These are phyloP conservation scores for Dasypus novemcinctus DNA, from an alignment of 2,113 vertebrate genomes.

Conservation along the genomic window DNA sequence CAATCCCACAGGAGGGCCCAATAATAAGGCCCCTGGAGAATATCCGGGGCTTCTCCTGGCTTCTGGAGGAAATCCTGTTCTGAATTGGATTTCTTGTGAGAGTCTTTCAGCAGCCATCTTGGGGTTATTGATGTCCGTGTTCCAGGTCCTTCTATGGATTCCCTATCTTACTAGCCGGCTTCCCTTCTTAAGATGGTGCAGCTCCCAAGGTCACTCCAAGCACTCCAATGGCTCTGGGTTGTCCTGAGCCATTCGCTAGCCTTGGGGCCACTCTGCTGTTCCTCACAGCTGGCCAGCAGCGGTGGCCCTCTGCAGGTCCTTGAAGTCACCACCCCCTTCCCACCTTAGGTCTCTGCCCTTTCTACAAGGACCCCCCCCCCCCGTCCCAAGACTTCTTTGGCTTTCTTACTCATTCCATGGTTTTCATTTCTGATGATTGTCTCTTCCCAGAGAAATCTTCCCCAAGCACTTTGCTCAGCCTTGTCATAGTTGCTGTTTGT, in stretches of 20 bases:
- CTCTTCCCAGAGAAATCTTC: not conserved
- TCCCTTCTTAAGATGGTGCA: not conserved
- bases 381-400: too few relatives aligned
- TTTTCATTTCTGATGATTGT: not conserved
- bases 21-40: too few relatives aligned
- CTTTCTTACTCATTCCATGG: not conserved
- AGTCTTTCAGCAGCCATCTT: too few relatives aligned
- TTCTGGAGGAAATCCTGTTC: too few relatives aligned
- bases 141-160: too few relatives aligned
- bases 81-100: too few relatives aligned
- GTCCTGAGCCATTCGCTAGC: too few relatives aligned
- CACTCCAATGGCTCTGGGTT: not conserved
- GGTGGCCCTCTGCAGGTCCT: not conserved
- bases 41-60: too few relatives aligned
- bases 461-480: not conserved
- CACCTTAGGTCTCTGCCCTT: not conserved
- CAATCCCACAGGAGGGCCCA: too few relatives aligned
- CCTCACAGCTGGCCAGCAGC: not conserved
- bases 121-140: too few relatives aligned
- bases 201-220: too few relatives aligned
- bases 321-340: not conserved
- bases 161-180: too few relatives aligned
- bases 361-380: not conserved
- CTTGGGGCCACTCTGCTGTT: not conserved
- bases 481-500: not conserved